Evolutionary conservation across 2,113 vertebrate genomes (phyloP).

Genomic region (Pleuronectes platessa): DNA sequence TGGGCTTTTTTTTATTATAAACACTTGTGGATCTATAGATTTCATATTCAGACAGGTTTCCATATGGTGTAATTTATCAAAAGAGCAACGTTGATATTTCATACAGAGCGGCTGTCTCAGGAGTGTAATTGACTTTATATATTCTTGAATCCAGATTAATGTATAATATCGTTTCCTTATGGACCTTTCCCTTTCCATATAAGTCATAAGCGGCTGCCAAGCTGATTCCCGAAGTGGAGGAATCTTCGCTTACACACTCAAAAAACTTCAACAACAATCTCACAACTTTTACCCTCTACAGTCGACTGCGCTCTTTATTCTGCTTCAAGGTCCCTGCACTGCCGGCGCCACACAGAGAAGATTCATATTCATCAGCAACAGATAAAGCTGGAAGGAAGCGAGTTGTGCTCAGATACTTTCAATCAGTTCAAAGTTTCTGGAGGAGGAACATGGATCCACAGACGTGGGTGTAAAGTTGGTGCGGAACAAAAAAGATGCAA

Average conservation of each 20-base stretch:
- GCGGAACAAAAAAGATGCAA: too few species aligned
- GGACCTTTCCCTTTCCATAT: too few species aligned
- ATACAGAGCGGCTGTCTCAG: too few species aligned
- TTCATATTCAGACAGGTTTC: conserved; percentile 28
- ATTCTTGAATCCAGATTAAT: too few species aligned
- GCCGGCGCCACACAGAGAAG: neutral
- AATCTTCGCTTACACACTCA: neutral
- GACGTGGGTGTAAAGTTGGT: too few species aligned
- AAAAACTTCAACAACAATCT: neutral
- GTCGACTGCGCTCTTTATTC: neutral
- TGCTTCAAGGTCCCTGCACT: neutral
- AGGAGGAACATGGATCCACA: too few species aligned
- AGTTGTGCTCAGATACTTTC: neutral
- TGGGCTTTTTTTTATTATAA: conserved; percentile 46
- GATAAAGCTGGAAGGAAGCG: neutral
- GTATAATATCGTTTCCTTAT: too few species aligned
- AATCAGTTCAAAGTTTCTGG: too few species aligned
- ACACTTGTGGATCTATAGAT: conserved; percentile 45
- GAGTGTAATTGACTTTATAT: neutral
- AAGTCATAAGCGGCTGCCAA: neutral
- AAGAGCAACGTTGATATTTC: conserved; percentile 3
- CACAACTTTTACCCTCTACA: neutral
- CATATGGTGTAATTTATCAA: conserved; percentile 30
- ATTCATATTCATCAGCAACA: neutral
- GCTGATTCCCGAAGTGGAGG: neutral